Conservation (phyloP, 2,888 invertebrate genomes). For the Drosophila tanythrix region DNA sequence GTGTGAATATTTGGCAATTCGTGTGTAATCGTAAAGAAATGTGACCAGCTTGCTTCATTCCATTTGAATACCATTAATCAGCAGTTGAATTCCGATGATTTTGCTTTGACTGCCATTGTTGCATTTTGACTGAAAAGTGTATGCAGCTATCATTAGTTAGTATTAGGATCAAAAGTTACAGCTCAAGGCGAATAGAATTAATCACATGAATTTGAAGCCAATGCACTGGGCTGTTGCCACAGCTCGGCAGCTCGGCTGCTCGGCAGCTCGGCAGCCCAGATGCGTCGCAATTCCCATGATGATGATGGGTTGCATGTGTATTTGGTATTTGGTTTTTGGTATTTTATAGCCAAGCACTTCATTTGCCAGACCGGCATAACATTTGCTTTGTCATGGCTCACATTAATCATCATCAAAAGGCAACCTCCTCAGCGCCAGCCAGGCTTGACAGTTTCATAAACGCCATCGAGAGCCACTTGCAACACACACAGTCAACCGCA, state of each 20-base stretch:
- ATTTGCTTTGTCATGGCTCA: conserved; percentile 75
- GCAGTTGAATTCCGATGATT: not conserved
- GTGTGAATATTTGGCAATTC: not conserved
- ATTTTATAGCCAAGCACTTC: conserved; percentile 50
- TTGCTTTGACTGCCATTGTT: not conserved
- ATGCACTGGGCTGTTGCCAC: conserved; percentile 38
- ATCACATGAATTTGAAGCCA: conserved; percentile 37
- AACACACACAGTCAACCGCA: conserved; percentile 57
- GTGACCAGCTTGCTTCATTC: not conserved
- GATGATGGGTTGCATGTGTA: not conserved
- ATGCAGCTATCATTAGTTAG: conserved; percentile 21
- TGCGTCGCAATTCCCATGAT: conserved; percentile 11
- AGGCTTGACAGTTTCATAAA: conserved; percentile 73
- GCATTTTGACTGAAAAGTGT: conserved; percentile 1
- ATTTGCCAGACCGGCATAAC: conserved; percentile 56
- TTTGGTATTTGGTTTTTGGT: conserved; percentile 20
- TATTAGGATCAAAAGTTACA: conserved; percentile 17
- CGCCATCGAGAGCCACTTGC: conserved; percentile 69
- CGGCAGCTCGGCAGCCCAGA: conserved; percentile 8
- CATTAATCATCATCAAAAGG: conserved; percentile 78
- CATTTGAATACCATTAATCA: conserved; percentile 4
- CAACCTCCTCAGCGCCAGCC: conserved; percentile 31
- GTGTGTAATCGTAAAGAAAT: not conserved
- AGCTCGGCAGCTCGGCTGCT: not conserved
- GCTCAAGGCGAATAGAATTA: conserved; percentile 43